These are phyloP conservation scores for Oxytorus armatus DNA, from an alignment of 2,888 invertebrate genomes.

Conservation along the genomic window DNA sequence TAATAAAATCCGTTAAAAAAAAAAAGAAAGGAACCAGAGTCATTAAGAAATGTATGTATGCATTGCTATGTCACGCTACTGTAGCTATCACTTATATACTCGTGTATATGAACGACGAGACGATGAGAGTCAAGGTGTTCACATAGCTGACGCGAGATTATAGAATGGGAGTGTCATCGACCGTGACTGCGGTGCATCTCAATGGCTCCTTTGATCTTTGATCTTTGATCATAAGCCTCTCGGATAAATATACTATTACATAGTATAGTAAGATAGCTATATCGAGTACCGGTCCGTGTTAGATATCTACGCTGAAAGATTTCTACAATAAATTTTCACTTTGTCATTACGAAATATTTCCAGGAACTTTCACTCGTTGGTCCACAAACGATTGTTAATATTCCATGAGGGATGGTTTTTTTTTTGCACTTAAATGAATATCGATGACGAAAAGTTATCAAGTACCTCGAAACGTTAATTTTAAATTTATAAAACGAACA, in stretches of 20 bases:
- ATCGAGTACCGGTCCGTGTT: not conserved
- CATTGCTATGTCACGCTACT: not conserved
- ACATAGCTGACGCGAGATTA: not conserved
- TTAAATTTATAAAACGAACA: no score
- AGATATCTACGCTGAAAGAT: not conserved
- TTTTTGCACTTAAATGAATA: not conserved
- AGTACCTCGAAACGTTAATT: no score
- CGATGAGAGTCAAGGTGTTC: conserved; percentile 35
- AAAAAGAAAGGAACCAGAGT: not conserved
- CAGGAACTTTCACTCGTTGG: not conserved
- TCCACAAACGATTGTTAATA: not conserved
- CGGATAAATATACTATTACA: not conserved
- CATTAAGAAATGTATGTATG: not conserved
- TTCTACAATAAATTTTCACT: not conserved
- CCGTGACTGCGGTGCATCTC: conserved; percentile 50
- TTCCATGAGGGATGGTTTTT: not conserved
- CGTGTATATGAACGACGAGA: not conserved
- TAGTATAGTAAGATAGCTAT: not conserved
- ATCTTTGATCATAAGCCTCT: conserved; percentile 29
- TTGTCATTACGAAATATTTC: not conserved
- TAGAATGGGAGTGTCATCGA: conserved; percentile 43
- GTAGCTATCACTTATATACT: no score
- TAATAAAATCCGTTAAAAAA: not conserved
- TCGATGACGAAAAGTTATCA: not conserved
- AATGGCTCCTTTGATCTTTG: conserved; percentile 45